Base-by-base conservation (phyloP, 2,797 vertebrate species). In the Cuniculus paca region DNA sequence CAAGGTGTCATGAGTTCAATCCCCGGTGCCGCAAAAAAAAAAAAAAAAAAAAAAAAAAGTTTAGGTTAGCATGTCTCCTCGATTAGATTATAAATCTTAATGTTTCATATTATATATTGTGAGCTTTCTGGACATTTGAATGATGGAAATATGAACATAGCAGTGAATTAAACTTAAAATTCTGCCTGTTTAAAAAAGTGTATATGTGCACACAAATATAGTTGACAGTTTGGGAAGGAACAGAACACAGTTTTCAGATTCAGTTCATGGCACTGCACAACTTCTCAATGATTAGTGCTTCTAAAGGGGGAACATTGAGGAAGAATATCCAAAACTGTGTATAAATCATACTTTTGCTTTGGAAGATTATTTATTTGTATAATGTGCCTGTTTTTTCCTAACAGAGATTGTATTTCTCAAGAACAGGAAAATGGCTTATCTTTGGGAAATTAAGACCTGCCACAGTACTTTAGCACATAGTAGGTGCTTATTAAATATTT, bases 101-200 rank as follows among this genome's bases (percentile, higher is more conserved):
- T 74, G 36, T 87, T 96, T 92, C 28, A 93, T 22, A 56, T 88
- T 87, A 70, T 91, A 48, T 88, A 54, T 75, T 88, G 20, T 90
- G n/a, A 85, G 54, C 39, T 93, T 86, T 94, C 31, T 50, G 36
- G 34, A 10, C 83, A 60, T 96, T 95, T 80, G 45, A 80, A 80
- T 90, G 31, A 68, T 83, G 50, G 87, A 86, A 26, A 45, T 83
- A 68, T 80, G 60, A 86, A 45, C 4, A 79, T 88, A 85, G 36
- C 56, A 91, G 63, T 81, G 11, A 91, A 50, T 95, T 93, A 86
- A 86, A 58, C 13, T 14, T 77, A 70, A 88, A 89, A 68, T 86
- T 89, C 28, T 91, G 2, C 45, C 79, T 93, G 36, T 93, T 95
- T 45, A 61, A 85, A 77, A 34, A 13, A 52, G 10, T 72, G 26